Evolutionary conservation across 2,888 invertebrate species (phyloP).

Genomic region (Xanthostigma xanthostigma): DNA sequence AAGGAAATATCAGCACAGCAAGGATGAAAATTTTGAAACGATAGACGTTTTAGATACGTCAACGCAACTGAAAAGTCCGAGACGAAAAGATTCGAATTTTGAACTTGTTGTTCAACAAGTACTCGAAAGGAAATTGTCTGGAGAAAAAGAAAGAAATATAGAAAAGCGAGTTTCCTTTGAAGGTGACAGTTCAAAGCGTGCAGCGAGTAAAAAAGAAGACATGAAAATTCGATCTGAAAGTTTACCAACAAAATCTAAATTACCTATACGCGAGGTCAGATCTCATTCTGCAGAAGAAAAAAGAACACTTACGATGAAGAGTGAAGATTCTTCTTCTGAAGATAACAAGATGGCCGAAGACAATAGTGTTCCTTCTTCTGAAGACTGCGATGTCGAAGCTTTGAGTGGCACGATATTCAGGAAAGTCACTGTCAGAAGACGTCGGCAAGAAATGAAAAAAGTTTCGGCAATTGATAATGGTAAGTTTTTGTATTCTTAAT

Average conservation of each 20-base stretch:
- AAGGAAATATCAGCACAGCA: slow-evolving; percentile 11
- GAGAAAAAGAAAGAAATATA: slow-evolving; percentile 1
- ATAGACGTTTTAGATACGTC: slow-evolving; percentile 1
- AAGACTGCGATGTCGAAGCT: slow-evolving; percentile 36
- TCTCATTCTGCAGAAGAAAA: neutral
- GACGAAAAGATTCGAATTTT: neutral
- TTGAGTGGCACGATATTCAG: slow-evolving; percentile 46
- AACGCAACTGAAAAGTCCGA: neutral
- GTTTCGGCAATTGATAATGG: slow-evolving; percentile 27
- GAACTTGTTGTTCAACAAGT: slow-evolving; percentile 4
- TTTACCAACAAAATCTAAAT: slow-evolving; percentile 5
- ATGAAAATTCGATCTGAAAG: slow-evolving; percentile 4
- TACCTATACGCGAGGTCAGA: slow-evolving; percentile 6
- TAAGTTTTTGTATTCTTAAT: slow-evolving; percentile 15
- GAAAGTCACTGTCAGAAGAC: slow-evolving; percentile 46
- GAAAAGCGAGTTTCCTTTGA: slow-evolving; percentile 11
- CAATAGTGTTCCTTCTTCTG: neutral
- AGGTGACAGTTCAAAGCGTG: slow-evolving; percentile 4
- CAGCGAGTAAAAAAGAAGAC: slow-evolving; percentile 1
- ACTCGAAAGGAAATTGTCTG: slow-evolving; percentile 2
- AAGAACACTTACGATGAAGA: neutral
- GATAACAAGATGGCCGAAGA: slow-evolving; percentile 1
- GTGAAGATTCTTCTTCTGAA: neutral
- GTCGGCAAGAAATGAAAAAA: slow-evolving; percentile 31
- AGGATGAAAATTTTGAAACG: slow-evolving; percentile 9